Evolutionary conservation across 2,113 vertebrate genomes (phyloP).

Genomic region (Catagonus wagneri): DNA sequence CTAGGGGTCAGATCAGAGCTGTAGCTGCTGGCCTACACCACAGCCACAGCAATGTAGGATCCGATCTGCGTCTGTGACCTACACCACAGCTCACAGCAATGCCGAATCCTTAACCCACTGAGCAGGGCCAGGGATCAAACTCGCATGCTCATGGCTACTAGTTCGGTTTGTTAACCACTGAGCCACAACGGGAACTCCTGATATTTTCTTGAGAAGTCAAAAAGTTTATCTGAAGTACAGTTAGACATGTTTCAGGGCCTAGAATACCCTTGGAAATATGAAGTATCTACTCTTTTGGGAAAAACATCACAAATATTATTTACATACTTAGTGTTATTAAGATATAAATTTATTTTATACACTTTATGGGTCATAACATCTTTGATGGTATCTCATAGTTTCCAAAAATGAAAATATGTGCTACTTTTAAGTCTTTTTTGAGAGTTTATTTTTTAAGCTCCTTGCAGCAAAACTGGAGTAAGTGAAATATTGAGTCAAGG

Average conservation of each 20-base stretch:
- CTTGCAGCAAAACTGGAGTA: background rate
- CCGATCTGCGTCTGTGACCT: too few species aligned
- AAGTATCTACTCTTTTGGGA: background rate
- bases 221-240: background rate
- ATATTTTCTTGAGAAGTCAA: background rate
- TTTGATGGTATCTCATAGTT: background rate
- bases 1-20: too few species aligned
- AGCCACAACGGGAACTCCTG: too few species aligned
- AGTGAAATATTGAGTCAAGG: conserved; percentile 2
- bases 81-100: too few species aligned
- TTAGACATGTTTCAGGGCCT: background rate
- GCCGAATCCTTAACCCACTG: too few species aligned
- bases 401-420: conserved; percentile 4
- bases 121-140: too few species aligned
- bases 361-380: background rate
- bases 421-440: background rate
- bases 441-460: conserved; percentile 5
- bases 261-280: background rate
- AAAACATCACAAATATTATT: background rate
- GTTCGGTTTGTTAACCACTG: too few species aligned
- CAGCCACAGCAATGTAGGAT: too few species aligned
- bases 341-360: background rate
- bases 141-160: too few species aligned
- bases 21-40: too few species aligned
- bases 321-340: background rate